Evolutionary conservation across 2,113 vertebrate species (phyloP).

Genomic region (Manacus vitellinus): DNA sequence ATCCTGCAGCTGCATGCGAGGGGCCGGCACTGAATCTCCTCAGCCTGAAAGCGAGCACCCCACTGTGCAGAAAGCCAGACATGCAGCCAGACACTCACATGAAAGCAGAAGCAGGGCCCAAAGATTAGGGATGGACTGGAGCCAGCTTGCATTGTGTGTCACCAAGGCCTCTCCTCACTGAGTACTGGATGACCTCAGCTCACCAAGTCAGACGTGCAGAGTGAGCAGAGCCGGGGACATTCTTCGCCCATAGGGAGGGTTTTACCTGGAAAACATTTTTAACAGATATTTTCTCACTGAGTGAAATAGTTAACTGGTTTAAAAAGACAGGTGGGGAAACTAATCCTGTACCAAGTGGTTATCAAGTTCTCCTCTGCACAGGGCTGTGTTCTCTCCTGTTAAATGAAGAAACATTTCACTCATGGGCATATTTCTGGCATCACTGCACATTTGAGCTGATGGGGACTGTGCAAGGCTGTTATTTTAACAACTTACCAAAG

Average conservation of each 20-base stretch:
- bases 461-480: not conserved
- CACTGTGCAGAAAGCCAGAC: not conserved
- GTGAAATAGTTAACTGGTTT: not conserved
- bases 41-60: not conserved
- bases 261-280: not conserved
- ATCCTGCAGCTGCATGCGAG: constrained; percentile 27
- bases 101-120: not conserved
- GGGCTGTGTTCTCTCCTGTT: not conserved
- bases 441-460: not conserved
- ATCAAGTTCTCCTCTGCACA: not conserved
- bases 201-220: not conserved
- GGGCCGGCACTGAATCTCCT: not conserved
- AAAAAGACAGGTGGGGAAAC: not conserved
- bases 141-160: not conserved
- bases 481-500: not conserved
- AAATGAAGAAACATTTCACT: not conserved
- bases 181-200: not conserved
- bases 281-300: not conserved
- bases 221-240: not conserved
- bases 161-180: rapidly evolving
- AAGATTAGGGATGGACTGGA: not conserved
- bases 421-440: not conserved
- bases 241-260: not conserved
- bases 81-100: not conserved
- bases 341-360: not conserved